Evolutionary conservation across 2,888 invertebrate genomes (phyloP).

Genomic region (Hypsopygia costalis): DNA sequence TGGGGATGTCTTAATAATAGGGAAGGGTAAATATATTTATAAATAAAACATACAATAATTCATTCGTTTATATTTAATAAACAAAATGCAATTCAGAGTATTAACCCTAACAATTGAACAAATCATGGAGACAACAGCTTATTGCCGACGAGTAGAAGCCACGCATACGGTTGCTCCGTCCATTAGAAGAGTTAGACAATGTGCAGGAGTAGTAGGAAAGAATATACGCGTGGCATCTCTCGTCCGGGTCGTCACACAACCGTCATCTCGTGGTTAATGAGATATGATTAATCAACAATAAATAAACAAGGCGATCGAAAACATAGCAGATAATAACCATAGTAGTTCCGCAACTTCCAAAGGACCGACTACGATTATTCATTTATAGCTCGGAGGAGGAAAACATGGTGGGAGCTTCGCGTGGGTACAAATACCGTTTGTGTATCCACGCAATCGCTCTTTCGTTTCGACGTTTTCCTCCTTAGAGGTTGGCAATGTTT

Average conservation of each 20-base stretch:
- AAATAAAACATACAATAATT: conserved; percentile 45
- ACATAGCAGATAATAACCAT: conserved; percentile 57
- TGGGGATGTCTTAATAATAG: too few species aligned
- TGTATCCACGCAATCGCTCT: conserved; percentile 65
- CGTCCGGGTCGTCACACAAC: conserved; percentile 56
- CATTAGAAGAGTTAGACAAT: conserved; percentile 10
- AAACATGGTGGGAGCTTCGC: conserved; percentile 60
- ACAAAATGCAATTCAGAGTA: conserved; percentile 81
- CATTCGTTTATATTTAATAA: conserved; percentile 81
- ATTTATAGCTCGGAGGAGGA: conserved; percentile 48
- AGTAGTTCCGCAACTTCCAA: conserved; percentile 75
- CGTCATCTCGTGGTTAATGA: conserved; percentile 52
- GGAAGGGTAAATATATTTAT: too few species aligned
- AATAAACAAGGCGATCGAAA: conserved; percentile 47
- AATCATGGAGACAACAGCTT: conserved; percentile 65
- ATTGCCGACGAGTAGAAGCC: conserved; percentile 48
- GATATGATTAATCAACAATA: conserved; percentile 55
- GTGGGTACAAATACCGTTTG: conserved; percentile 56
- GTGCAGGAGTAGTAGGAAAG: conserved; percentile 3
- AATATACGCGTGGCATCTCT: conserved; percentile 40
- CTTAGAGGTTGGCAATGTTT: conserved; percentile 64
- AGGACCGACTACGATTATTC: conserved; percentile 58
- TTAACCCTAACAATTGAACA: conserved; percentile 80
- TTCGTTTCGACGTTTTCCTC: conserved; percentile 55
- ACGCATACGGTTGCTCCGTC: conserved; percentile 26